Evolutionary conservation across 64 coral and sea anemone genomes (phyloP).

Genomic region (Dendronephthya gigantea): DNA sequence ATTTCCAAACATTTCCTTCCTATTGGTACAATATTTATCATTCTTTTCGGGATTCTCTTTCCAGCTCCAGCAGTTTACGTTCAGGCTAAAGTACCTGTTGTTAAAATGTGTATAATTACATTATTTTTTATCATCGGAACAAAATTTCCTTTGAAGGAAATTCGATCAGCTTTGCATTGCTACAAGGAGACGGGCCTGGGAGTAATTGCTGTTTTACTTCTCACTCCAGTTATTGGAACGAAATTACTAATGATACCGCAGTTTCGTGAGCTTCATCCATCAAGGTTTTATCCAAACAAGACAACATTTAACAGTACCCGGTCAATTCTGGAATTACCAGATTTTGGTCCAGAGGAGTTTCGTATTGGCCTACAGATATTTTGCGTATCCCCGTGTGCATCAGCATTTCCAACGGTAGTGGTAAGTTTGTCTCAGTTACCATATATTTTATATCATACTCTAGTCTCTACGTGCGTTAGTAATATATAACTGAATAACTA

Average conservation of each 20-base stretch:
- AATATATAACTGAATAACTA: background rate
- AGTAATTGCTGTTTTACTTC: background rate
- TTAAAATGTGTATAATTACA: background rate
- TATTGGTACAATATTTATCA: background rate
- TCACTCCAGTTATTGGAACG: background rate
- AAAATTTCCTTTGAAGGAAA: background rate
- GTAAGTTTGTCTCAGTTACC: background rate
- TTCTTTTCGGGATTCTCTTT: background rate
- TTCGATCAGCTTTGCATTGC: background rate
- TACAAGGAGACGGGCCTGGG: background rate
- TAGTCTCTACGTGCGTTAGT: too few relatives aligned
- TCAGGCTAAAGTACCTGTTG: background rate
- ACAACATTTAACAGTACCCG: background rate
- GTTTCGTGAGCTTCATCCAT: background rate
- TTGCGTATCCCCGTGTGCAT: background rate
- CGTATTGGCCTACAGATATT: background rate
- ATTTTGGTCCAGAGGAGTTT: background rate
- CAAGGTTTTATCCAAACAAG: background rate
- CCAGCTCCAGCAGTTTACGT: background rate
- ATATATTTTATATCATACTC: background rate
- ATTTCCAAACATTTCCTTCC: background rate
- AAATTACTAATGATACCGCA: background rate
- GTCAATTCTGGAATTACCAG: background rate
- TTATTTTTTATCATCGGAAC: background rate
- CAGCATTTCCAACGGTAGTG: background rate